phyloP scores from a whole-genome alignment of 1,140 invertebrate genomes.

The Paraescarpia echinospica region DNA sequence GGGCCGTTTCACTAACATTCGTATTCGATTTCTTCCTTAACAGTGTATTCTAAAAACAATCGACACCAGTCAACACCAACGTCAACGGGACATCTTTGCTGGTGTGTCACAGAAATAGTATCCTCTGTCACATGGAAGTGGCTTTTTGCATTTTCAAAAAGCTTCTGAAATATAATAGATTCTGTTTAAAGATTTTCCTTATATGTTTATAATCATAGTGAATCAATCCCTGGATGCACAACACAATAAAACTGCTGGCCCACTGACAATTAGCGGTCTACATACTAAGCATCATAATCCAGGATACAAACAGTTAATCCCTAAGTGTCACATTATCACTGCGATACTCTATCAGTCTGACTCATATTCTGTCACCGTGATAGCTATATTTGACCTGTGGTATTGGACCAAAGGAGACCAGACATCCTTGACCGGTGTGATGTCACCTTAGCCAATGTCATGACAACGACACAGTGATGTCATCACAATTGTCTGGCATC shows the following conservation, averaged over 20 bases:
- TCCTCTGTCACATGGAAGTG: too few species aligned
- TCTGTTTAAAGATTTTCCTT: too few species aligned
- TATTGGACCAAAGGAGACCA: neutral
- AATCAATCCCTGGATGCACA: neutral
- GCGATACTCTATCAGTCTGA: neutral
- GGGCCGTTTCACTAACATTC: too few species aligned
- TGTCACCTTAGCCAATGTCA: neutral
- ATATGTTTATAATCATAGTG: too few species aligned
- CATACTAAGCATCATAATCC: neutral
- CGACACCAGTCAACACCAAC: too few species aligned
- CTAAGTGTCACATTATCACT: neutral
- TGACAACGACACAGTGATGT: neutral
- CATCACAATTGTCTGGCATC: neutral
- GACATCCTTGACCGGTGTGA: neutral
- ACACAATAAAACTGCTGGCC: neutral
- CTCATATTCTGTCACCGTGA: neutral
- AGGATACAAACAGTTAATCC: neutral
- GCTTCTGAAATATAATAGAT: too few species aligned
- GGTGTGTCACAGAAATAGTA: too few species aligned
- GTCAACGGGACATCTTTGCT: too few species aligned
- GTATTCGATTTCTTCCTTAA: too few species aligned
- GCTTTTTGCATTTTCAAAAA: too few species aligned
- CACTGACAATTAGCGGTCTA: neutral
- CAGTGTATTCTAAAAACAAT: too few species aligned
- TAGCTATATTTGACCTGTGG: neutral